Percentiles rank a stretch among this genome's conserved stretches.
phyloP scores from a whole-genome alignment of 1,140 invertebrate species.

The Macrostomum lignano region DNA sequence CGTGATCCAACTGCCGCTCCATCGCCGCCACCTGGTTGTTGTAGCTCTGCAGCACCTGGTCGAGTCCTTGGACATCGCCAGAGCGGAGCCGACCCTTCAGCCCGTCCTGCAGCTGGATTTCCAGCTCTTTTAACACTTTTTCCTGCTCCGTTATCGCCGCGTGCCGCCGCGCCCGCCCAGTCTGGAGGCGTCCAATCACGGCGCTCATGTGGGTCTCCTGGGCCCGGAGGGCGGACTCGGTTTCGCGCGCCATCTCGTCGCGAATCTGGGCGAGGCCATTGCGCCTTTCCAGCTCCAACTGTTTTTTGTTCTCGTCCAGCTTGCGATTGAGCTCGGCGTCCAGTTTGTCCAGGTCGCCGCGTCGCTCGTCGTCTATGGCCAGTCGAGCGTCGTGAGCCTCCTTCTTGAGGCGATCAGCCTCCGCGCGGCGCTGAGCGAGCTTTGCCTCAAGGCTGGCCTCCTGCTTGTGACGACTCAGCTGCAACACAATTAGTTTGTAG shows the following conservation, averaged over 20 bases:
- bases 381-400: no score
- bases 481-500: no score
- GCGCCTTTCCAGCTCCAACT: no score
- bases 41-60: conserved; percentile 17
- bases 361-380: no score
- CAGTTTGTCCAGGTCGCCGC: no score
- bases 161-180: conserved; percentile 17
- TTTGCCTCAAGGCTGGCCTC: no score
- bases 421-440: no score
- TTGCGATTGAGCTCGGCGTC: no score
- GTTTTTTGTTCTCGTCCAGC: no score
- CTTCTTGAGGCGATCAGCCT: no score
- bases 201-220: conserved; percentile 15
- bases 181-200: conserved; percentile 19
- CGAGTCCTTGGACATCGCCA: conserved; percentile 9
- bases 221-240: conserved; percentile 12
- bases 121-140: conserved; percentile 14
- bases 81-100: conserved; percentile 9
- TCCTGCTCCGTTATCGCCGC: conserved; percentile 18
- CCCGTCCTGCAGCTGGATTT: conserved; percentile 15
- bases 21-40: conserved; percentile 15
- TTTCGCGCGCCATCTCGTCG: conserved; percentile 16
- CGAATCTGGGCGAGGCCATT: no score
- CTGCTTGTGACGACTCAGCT: no score
- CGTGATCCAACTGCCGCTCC: conserved; percentile 12